Evolutionary conservation across 2,888 invertebrate genomes (phyloP), one percentile per base, ranked within the genome.

Genomic region (Podabrus alpinus): DNA sequence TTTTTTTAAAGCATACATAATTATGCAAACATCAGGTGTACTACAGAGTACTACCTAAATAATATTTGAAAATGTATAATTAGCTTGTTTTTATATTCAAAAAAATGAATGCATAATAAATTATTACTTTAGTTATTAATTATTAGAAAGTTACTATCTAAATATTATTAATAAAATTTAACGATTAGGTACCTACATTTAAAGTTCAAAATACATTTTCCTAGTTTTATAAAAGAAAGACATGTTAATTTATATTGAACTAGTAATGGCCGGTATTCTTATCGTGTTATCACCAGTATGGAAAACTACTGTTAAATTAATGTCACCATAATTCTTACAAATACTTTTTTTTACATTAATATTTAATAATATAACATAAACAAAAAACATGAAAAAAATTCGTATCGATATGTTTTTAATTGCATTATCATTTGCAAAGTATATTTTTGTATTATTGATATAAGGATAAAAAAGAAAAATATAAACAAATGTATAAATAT

Each of bases 201-300:
- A n/a, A 45, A 45, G 45, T 45, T 45, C 45, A 45, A 45, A n/a
- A n/a, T 45, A 13, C 7, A n/a, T 45, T n/a, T n/a, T n/a, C n/a
- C 45, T n/a, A n/a, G 3, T n/a, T n/a, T n/a, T n/a, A 45, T n/a
- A 9, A n/a, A 45, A n/a, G 45, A 45, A 45, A 45, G 45, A 45
- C 45, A n/a, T n/a, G 9, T n/a, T 45, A 17, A 21, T 68, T 72
- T 21, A 60, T 66, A 72, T 19, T 19, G 17, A 75, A 72, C 75
- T 45, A 69, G 75, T 69, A 72, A 45, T 21, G 15, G 69, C 75
- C 24, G 61, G 75, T 69, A 72, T 69, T 60, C 60, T 75, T 75
- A 75, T 75, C 75, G 62, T 24, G 16, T 66, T 71, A 69, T 59
- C 59, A 72, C 69, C 59, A 61, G 64, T 60, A 66, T 72, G 75